Evolutionary conservation across 2,113 vertebrate genomes (phyloP), one percentile per base, ranked within the genome.

Genomic region (sheep (Ovis aries)): DNA sequence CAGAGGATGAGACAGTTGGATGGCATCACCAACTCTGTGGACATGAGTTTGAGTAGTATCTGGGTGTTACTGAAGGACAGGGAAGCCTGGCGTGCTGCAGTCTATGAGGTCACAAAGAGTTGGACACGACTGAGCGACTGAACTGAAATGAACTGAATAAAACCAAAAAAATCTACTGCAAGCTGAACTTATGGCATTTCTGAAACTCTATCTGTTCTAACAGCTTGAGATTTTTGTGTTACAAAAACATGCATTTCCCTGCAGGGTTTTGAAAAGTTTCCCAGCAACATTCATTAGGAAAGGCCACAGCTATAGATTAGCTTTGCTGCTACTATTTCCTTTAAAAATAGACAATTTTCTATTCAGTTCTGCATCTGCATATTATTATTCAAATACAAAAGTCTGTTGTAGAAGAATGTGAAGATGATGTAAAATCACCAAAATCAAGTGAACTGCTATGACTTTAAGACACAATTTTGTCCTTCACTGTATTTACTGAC

Each of bases 201-300:
- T 98, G 93, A 98, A 98, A 98, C 98, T 98, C 98, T 98, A 98
- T 98, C 98, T 98, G 96, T 98, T 98, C 96, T 98, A 99, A 98
- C 98, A 99, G 98, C 98, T 98, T 98, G 98, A 99, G 96, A 97
- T 81, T 94, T 98, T 98, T 98, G 98, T 97, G 97, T 98, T 98
- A 98, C 81, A 97, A 98, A 98, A 97, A 97, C 94, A 97, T 97
- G 92, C 36, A 92, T 97, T 98, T 98, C 97, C 91, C 98, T 98
- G 94, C 95, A 97, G 98, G 87, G 45, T 97, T 99, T 92, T 98
- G 90, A 97, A 98, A 97, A 98, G 96, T 98, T 97, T 98, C 86
- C 97, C 95, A 98, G 97, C 98, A 98, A 97, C 67, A 92, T 85
- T 98, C 97, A 98, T 98, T 98, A 98, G 98, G 96, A 98, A 98